Percentiles rank a stretch among this genome's conserved stretches.
These are phyloP conservation scores for Liasis olivaceus DNA, from an alignment of 2,797 vertebrate genomes.

Conservation along the genomic window DNA sequence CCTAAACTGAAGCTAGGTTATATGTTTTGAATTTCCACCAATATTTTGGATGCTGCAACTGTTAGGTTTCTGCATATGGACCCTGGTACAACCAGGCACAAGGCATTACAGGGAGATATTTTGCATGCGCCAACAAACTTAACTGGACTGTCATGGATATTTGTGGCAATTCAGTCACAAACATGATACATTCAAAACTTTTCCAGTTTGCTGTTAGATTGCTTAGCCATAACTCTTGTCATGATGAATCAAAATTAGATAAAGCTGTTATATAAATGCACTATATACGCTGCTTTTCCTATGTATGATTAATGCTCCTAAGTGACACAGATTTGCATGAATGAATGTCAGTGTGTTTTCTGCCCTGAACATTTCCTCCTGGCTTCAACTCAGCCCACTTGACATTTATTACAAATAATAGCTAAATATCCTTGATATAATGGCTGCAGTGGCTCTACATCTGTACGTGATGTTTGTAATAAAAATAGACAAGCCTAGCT, in stretches of 20 bases:
- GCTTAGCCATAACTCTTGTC: slow-evolving; percentile 56
- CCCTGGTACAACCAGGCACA: too few relatives aligned
- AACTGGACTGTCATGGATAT: background rate
- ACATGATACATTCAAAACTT: slow-evolving; percentile 53
- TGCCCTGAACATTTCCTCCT: slow-evolving; percentile 76
- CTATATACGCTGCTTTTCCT: slow-evolving; percentile 57
- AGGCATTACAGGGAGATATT: background rate
- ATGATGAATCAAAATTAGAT: slow-evolving; percentile 63
- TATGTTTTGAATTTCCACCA: background rate
- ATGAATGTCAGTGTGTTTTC: slow-evolving; percentile 81
- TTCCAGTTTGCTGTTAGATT: slow-evolving; percentile 63
- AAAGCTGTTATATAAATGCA: slow-evolving; percentile 71
- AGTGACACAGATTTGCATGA: slow-evolving; percentile 77
- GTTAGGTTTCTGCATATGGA: background rate
- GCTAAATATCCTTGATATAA: slow-evolving; percentile 82
- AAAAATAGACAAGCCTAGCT: slow-evolving; percentile 73
- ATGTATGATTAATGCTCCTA: slow-evolving; percentile 75
- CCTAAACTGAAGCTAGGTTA: background rate
- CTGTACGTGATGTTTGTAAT: slow-evolving; percentile 78
- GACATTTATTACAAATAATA: slow-evolving; percentile 84
- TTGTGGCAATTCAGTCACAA: slow-evolving; percentile 13
- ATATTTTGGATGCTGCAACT: background rate
- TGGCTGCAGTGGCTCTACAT: slow-evolving; percentile 66
- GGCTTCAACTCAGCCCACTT: slow-evolving; percentile 75
- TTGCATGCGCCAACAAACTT: background rate